Conservation (phyloP, 2,113 vertebrate genomes). For the Setophaga petechia region DNA sequence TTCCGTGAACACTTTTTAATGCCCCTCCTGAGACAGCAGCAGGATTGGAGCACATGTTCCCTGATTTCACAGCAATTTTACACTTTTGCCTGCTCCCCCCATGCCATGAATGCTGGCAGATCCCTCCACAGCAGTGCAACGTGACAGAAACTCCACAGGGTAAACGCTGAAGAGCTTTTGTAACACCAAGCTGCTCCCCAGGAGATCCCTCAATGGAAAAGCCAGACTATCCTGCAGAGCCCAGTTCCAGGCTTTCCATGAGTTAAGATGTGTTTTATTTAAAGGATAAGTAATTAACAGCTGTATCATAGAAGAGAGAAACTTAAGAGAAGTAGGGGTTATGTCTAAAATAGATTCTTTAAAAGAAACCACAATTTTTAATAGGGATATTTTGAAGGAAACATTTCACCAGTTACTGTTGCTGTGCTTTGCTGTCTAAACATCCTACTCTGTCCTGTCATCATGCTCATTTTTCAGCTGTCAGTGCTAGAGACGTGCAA, state of each 20-base stretch:
- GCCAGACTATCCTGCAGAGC: background rate
- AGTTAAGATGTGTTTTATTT: background rate
- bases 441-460: background rate
- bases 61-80: background rate
- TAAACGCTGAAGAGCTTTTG: background rate
- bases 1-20: background rate
- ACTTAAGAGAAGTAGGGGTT: background rate
- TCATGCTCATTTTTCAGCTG: conserved; percentile 17
- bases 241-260: background rate
- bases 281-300: background rate
- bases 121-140: background rate
- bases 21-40: background rate
- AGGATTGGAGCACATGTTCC: background rate
- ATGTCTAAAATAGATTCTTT: background rate
- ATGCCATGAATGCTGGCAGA: background rate
- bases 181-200: background rate
- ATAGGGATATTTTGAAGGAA: background rate
- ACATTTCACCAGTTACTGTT: background rate
- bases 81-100: background rate
- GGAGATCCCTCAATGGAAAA: background rate
- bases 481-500: background rate
- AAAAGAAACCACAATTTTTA: background rate
- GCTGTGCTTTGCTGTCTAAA: conserved; percentile 5
- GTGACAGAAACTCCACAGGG: background rate
- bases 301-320: background rate